Base-by-base conservation (phyloP, 2,113 vertebrate genomes). In the Vulpes vulpes region DNA sequence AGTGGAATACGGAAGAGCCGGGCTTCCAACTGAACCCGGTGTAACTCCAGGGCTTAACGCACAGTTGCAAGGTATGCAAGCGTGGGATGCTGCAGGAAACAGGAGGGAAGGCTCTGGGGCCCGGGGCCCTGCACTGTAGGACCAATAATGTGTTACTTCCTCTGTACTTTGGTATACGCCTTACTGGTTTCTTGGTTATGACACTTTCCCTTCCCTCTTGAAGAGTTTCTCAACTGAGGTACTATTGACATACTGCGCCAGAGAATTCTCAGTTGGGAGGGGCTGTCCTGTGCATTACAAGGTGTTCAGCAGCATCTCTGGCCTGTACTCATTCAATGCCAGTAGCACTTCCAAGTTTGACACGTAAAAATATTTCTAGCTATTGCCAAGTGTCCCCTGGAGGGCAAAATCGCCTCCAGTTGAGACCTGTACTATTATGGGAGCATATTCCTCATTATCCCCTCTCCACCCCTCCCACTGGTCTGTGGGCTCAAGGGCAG, bases 81-180 rank as follows among this genome's bases (percentile, higher is more conserved):
- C 15, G 7, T 78, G 74, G 43, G 74, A 78, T 27, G 74, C 27
- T 30, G 30, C 1, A 4, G 23, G 30, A 43, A 79, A 49, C 49
- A 38, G 51, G 82, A 15, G 35, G 3, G 30, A n/a, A 92, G 88
- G 38, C 30, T 22, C 3, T 15, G 32, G 65, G 43, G 2, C 1
- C 4, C n/a, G 32, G 89, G 60, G 17, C 9, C 2, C 30, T 12
- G 10, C n/a, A 23, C 0, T 2, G 11, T 5, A n/a, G 32, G 20
- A 7, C 15, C 7, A 32, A 25, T 4, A 5, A 8, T 0, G 0
- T 0, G 0, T 27, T 9, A 1, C 73, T 35, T 60, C 17, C 30
- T 65, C 32, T 69, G 32, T 8, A 49, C 25, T 67, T 84, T n/a
- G 4, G 12, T 19, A 19, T 0, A 14, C n/a, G 17, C 49, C 53